Evolutionary conservation across 2,888 invertebrate genomes (phyloP).

Genomic region (Eupithecia abbreviata): DNA sequence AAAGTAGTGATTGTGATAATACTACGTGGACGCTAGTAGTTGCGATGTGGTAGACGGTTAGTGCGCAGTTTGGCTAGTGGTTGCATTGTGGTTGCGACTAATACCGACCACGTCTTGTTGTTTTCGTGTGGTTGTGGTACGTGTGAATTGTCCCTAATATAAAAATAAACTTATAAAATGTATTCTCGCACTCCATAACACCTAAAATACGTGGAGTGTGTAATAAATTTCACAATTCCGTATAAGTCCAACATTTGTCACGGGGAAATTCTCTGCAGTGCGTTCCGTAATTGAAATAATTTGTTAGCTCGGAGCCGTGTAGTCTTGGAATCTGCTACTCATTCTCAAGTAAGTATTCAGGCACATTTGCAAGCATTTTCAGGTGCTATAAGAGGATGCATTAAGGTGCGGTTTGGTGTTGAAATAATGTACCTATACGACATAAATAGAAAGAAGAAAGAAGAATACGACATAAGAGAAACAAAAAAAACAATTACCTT

Average conservation of each 20-base stretch:
- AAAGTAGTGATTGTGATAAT: no score
- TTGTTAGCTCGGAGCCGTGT: conserved; percentile 36
- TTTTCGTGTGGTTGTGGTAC: no score
- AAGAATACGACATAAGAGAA: no score
- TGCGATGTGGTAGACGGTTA: no score
- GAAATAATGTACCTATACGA: background rate
- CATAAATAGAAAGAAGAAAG: no score
- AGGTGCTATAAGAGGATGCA: conserved; percentile 1
- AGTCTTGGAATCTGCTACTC: conserved; percentile 36
- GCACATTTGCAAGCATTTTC: conserved; percentile 33
- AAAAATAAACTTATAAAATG: background rate
- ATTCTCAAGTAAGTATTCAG: conserved; percentile 17
- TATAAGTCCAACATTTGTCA: conserved; percentile 37
- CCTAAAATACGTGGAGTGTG: conserved; percentile 13
- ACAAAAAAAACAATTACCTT: background rate
- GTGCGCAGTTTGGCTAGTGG: no score
- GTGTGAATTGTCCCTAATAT: background rate
- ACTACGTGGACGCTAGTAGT: no score
- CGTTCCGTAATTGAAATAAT: conserved; percentile 45
- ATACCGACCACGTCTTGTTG: no score
- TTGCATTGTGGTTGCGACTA: no score
- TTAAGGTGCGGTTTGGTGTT: background rate
- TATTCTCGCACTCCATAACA: conserved; percentile 12
- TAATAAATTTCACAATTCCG: conserved; percentile 23
- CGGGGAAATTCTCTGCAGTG: conserved; percentile 35